phyloP scores from a whole-genome alignment of 2,113 vertebrate genomes.

The Erpornis zantholeuca region DNA sequence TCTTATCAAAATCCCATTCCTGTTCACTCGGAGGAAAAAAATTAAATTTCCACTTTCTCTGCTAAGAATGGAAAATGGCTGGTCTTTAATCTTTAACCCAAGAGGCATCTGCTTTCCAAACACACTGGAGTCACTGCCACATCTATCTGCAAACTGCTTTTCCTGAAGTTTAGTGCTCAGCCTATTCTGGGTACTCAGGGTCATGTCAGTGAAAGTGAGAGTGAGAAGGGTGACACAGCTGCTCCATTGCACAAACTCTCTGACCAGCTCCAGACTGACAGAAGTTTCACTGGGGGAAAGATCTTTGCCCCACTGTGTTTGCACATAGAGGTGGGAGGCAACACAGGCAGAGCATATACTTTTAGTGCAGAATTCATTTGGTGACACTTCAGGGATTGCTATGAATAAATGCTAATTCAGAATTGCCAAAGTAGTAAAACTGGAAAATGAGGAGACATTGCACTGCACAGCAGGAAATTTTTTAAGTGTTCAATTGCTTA shows the following conservation, averaged over 20 bases:
- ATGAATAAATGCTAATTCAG: conserved; percentile 19
- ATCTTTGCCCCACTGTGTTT: neutral
- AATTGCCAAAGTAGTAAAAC: conserved; percentile 6
- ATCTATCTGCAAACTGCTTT: neutral
- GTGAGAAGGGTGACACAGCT: neutral
- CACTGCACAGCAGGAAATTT: neutral
- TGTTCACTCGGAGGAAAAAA: neutral
- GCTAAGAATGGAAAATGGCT: neutral
- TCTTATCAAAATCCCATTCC: neutral
- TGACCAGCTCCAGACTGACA: neutral
- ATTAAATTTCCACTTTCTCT: neutral
- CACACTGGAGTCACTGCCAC: neutral
- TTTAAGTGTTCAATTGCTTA: neutral
- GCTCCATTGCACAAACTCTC: neutral
- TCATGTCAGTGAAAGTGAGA: neutral
- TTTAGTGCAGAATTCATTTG: neutral
- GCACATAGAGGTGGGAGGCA: neutral
- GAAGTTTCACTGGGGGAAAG: neutral
- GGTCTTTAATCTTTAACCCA: neutral
- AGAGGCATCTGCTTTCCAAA: neutral
- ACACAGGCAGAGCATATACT: neutral
- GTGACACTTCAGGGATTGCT: neutral
- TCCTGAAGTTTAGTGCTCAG: neutral
- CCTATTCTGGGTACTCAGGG: neutral
- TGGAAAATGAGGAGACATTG: neutral